A percentile compares a stretch with the other conserved stretches of the same genome.
Evolutionary conservation across 1,140 invertebrate species (phyloP).

Genomic region (Laupala kohalensis): DNA sequence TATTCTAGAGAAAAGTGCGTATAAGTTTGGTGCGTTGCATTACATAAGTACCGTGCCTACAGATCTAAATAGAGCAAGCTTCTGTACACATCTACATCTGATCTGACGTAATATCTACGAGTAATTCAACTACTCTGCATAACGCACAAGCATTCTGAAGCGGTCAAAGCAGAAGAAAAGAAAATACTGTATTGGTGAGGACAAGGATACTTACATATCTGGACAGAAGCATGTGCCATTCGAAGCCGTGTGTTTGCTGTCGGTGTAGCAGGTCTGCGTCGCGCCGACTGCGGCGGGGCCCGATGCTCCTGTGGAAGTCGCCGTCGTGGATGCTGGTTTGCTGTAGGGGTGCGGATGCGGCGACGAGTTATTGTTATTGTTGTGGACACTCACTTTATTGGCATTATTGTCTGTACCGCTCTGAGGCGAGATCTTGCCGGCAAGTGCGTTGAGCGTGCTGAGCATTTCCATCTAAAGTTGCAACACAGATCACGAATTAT

Average conservation of each 20-base stretch:
- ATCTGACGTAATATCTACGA: no score
- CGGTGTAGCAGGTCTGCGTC: neutral
- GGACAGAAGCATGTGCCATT: slow-evolving; percentile 7
- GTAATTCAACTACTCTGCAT: no score
- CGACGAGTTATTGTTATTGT: slow-evolving; percentile 15
- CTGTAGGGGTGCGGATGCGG: slow-evolving; percentile 13
- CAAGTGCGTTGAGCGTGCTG: slow-evolving; percentile 18
- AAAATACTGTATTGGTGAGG: neutral
- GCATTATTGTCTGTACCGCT: slow-evolving; percentile 11
- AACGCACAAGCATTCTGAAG: no score
- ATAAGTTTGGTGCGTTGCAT: no score
- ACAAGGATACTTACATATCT: slow-evolving; percentile 5
- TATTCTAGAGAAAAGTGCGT: no score
- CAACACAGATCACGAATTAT: neutral
- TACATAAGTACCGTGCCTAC: no score
- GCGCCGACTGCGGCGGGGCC: neutral
- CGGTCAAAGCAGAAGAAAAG: neutral
- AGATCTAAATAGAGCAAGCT: no score
- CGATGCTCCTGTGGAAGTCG: slow-evolving; percentile 1
- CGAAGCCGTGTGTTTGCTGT: neutral
- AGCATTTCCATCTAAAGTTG: slow-evolving; percentile 17
- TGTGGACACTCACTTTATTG: slow-evolving; percentile 9
- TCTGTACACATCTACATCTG: no score
- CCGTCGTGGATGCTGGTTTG: slow-evolving; percentile 14
- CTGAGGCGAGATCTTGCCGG: slow-evolving; percentile 21